These are phyloP conservation scores for Tetragnatha versicolor DNA, from an alignment of 1,140 invertebrate species.

Conservation along the genomic window DNA sequence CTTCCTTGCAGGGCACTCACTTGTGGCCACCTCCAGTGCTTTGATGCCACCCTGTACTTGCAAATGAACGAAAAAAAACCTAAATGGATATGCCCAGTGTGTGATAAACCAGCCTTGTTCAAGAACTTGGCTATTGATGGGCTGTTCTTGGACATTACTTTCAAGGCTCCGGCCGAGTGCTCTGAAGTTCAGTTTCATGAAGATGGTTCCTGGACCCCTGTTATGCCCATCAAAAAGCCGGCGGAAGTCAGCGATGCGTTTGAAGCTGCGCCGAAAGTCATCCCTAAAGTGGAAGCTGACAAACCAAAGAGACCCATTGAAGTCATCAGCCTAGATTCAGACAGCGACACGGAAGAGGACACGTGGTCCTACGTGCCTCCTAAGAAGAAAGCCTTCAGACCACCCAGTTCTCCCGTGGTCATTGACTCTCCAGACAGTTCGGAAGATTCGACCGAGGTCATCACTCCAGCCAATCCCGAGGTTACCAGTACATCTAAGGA, in stretches of 20 bases:
- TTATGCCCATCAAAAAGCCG: slow-evolving; percentile 65
- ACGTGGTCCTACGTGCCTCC: background rate
- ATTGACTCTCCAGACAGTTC: slow-evolving; percentile 2
- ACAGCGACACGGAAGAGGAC: slow-evolving; percentile 38
- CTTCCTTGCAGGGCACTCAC: slow-evolving; percentile 88
- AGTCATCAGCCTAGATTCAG: slow-evolving; percentile 32
- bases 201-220: slow-evolving; percentile 87
- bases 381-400: slow-evolving; percentile 1
- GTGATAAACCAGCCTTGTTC: slow-evolving; percentile 87
- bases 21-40: slow-evolving; percentile 98
- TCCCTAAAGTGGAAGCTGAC: background rate
- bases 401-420: background rate
- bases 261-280: slow-evolving; percentile 9
- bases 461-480: background rate
- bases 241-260: slow-evolving; percentile 19
- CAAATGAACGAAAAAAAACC: slow-evolving; percentile 99
- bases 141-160: slow-evolving; percentile 58
- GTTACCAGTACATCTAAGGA: background rate
- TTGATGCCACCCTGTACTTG: slow-evolving; percentile 91
- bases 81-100: slow-evolving; percentile 97
- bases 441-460: background rate
- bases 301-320: slow-evolving; percentile 25
- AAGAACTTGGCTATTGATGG: slow-evolving; percentile 91
- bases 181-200: slow-evolving; percentile 84
- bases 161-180: slow-evolving; percentile 59